phyloP scores from a whole-genome alignment of 2,888 invertebrate species.

The Lingula anatina region DNA sequence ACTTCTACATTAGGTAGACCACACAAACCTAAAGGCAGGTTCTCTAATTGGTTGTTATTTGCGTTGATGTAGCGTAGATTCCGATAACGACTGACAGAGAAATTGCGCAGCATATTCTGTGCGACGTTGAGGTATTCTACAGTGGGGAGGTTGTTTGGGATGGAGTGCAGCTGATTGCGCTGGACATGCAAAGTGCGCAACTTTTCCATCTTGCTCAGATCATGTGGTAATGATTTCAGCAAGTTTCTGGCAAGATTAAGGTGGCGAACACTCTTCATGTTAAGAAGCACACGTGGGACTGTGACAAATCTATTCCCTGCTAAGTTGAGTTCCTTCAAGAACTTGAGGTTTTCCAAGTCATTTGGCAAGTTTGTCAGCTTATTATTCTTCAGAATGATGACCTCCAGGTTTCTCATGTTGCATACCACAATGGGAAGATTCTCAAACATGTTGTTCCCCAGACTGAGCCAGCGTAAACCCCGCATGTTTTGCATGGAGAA shows the following conservation, averaged over 20 bases:
- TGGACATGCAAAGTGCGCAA: slow-evolving; percentile 34
- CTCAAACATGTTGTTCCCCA: slow-evolving; percentile 42
- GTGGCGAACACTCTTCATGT: slow-evolving; percentile 25
- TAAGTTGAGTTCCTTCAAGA: slow-evolving; percentile 36
- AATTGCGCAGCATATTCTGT: slow-evolving; percentile 30
- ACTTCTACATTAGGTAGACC: slow-evolving; percentile 27
- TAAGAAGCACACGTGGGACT: slow-evolving; percentile 25
- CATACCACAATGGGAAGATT: slow-evolving; percentile 21
- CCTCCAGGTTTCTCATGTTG: slow-evolving; percentile 11
- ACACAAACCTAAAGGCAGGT: slow-evolving; percentile 39
- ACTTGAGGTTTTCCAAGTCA: slow-evolving; percentile 33
- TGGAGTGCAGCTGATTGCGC: slow-evolving; percentile 26
- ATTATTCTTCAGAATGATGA: slow-evolving; percentile 21
- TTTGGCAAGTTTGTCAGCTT: slow-evolving; percentile 31
- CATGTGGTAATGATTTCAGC: slow-evolving; percentile 23
- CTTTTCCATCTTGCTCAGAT: slow-evolving; percentile 18
- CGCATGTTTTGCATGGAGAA: slow-evolving; percentile 31
- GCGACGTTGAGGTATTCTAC: slow-evolving; percentile 38
- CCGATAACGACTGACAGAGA: slow-evolving; percentile 36
- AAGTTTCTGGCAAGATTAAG: slow-evolving; percentile 32
- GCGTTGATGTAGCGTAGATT: slow-evolving; percentile 33
- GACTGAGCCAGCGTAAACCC: slow-evolving; percentile 29
- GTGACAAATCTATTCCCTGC: slow-evolving; percentile 32
- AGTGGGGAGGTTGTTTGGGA: slow-evolving; percentile 26
- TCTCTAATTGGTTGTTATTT: slow-evolving; percentile 33